phyloP scores from a whole-genome alignment of 1,140 invertebrate genomes.

The Pseudachorutes palmiensis region DNA sequence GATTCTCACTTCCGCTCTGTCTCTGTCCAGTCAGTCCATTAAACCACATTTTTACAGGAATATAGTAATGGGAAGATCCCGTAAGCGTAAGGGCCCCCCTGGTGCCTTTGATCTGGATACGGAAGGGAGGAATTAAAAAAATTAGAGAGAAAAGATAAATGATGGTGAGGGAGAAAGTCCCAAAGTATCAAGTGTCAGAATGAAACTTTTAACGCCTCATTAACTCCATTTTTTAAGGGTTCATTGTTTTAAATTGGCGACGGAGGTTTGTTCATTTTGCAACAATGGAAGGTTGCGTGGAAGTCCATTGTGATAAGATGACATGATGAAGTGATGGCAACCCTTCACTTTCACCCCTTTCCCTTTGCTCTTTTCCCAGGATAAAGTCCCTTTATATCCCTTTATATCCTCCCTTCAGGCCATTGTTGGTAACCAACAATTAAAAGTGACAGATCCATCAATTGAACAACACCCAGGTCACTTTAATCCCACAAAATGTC shows the following conservation, averaged over 20 bases:
- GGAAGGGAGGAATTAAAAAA: too few species aligned
- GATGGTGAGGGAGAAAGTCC: too few species aligned
- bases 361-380: background rate
- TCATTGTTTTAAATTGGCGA: background rate
- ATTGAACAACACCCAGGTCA: background rate
- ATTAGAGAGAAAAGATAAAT: too few species aligned
- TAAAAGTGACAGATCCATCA: background rate
- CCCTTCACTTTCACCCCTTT: background rate
- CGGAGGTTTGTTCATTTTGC: background rate
- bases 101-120: too few species aligned
- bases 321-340: background rate
- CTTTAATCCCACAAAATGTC: background rate
- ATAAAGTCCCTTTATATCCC: background rate
- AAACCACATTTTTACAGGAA: too few species aligned
- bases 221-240: too few species aligned
- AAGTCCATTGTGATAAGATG: background rate
- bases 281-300: background rate
- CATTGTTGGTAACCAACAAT: background rate
- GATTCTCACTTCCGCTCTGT: too few species aligned
- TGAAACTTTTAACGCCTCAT: too few species aligned
- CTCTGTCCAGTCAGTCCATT: too few species aligned
- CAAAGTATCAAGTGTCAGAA: too few species aligned
- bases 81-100: too few species aligned
- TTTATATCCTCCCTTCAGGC: background rate
- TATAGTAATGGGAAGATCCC: too few species aligned